phyloP scores from a whole-genome alignment of 2,888 invertebrate species.

The Xanthia icteritia region DNA sequence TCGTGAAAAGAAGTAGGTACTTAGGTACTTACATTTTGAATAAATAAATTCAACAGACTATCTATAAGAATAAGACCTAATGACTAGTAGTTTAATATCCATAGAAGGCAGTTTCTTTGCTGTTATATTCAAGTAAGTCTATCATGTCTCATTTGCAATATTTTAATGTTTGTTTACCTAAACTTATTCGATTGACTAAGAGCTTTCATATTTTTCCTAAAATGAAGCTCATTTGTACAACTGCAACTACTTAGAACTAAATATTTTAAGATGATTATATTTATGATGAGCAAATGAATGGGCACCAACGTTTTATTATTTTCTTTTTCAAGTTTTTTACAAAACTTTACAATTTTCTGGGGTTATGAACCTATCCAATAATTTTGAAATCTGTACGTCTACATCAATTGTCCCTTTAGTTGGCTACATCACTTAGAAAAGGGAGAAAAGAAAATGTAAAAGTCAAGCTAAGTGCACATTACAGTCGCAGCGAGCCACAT shows the following conservation, averaged over 20 bases:
- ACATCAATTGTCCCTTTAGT: not conserved
- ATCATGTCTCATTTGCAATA: slow-evolving; percentile 11
- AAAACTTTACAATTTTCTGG: not conserved
- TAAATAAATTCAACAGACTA: slow-evolving; percentile 14
- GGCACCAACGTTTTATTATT: not conserved
- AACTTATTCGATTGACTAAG: slow-evolving; percentile 29
- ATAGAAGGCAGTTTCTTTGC: slow-evolving; percentile 19
- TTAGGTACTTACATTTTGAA: slow-evolving; percentile 3
- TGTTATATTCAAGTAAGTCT: slow-evolving; percentile 16
- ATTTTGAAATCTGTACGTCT: not conserved
- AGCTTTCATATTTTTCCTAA: slow-evolving; percentile 30
- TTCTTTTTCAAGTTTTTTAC: not conserved
- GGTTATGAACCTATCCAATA: not conserved
- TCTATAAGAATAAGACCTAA: slow-evolving; percentile 24
- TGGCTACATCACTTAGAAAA: slow-evolving; percentile 5
- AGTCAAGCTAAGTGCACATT: not conserved
- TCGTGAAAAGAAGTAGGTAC: not conserved
- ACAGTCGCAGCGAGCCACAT: too few species aligned
- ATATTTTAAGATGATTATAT: slow-evolving; percentile 14
- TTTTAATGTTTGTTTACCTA: slow-evolving; percentile 25
- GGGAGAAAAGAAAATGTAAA: slow-evolving; percentile 31
- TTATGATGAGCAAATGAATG: not conserved
- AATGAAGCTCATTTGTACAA: slow-evolving; percentile 26
- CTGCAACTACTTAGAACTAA: not conserved
- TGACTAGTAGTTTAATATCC: slow-evolving; percentile 42